phyloP scores from a whole-genome alignment of 2,113 vertebrate genomes.

The Panthera tigris region DNA sequence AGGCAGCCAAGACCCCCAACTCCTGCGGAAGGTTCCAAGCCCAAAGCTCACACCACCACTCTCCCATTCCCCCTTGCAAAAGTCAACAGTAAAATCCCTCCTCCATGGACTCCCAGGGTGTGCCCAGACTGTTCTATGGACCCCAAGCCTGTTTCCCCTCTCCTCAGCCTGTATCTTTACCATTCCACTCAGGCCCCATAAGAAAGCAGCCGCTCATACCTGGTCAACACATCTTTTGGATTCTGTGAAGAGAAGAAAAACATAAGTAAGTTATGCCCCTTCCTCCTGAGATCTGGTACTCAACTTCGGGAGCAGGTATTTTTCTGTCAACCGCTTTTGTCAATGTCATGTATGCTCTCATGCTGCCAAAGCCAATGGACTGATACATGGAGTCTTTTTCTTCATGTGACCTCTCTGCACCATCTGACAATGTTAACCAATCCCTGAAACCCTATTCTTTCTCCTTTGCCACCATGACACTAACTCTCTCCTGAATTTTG shows the following conservation, averaged over 20 bases:
- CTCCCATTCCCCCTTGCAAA: neutral
- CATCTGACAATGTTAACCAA: neutral
- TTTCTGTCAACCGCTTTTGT: neutral
- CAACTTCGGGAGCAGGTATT: neutral
- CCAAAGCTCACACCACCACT: neutral
- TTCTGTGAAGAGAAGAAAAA: slow-evolving; percentile 61
- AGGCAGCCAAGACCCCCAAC: neutral
- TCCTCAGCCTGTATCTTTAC: neutral
- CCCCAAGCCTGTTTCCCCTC: neutral
- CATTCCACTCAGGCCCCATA: neutral
- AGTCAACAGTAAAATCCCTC: neutral
- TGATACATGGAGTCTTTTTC: neutral
- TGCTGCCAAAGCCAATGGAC: neutral
- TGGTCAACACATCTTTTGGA: slow-evolving; percentile 52
- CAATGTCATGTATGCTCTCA: neutral
- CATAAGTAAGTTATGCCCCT: neutral
- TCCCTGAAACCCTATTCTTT: neutral
- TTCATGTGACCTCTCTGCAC: neutral
- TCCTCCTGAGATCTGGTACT: neutral
- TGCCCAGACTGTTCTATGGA: neutral
- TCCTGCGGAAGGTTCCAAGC: neutral
- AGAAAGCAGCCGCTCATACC: neutral
- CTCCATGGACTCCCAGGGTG: neutral
- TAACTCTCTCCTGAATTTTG: neutral
- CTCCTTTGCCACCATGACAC: neutral